phyloP scores from a whole-genome alignment of 2,888 invertebrate species.

The Cotesia congregata region DNA sequence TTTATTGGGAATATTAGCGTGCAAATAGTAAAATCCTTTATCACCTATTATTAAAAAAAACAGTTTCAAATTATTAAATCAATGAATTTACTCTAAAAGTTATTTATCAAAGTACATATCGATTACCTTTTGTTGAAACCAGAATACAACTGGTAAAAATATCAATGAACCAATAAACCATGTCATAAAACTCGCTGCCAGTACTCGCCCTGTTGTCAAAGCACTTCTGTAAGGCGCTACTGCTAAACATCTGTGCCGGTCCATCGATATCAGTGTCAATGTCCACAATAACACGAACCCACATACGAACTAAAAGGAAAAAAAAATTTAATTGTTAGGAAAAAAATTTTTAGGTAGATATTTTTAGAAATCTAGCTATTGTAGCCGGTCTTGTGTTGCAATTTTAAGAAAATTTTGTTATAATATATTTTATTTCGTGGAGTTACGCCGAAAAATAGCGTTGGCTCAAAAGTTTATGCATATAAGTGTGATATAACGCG shows the following conservation, averaged over 20 bases:
- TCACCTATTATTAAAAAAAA: constrained; percentile 38
- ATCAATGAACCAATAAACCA: constrained; percentile 72
- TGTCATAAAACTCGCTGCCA: constrained; percentile 68
- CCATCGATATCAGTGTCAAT: constrained; percentile 74
- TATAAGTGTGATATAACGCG: too few relatives aligned
- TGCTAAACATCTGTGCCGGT: constrained; percentile 73
- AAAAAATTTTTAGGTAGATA: not conserved
- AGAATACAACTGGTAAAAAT: constrained; percentile 72
- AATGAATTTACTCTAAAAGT: not conserved
- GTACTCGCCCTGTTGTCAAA: constrained; percentile 69
- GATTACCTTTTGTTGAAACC: constrained; percentile 69
- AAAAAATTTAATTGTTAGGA: constrained; percentile 38
- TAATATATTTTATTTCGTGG: too few relatives aligned
- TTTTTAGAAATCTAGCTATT: not conserved
- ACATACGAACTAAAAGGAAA: constrained; percentile 72
- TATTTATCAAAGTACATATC: not conserved
- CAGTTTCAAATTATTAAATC: not conserved
- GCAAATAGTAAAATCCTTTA: constrained; percentile 67
- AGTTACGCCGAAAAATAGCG: too few relatives aligned
- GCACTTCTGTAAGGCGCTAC: constrained; percentile 73
- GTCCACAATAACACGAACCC: constrained; percentile 75
- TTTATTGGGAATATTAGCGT: constrained; percentile 73
- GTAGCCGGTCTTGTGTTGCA: too few relatives aligned
- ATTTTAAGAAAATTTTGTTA: too few relatives aligned
- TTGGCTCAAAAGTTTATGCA: too few relatives aligned